phyloP scores from a whole-genome alignment of 2,113 vertebrate genomes.

The Ptilonorhynchus violaceus region DNA sequence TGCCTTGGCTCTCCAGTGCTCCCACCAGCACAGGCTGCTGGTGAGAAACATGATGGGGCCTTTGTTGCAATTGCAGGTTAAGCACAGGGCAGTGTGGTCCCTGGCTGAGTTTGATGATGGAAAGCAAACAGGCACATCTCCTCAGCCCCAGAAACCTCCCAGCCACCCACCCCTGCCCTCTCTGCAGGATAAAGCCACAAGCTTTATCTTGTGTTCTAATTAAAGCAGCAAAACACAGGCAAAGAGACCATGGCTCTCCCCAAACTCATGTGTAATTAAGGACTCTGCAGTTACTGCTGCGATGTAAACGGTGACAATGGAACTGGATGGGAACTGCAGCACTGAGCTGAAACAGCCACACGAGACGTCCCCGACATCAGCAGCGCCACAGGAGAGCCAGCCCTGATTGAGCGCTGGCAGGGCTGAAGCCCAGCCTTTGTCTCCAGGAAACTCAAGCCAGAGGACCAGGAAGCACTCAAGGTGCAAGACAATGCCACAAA shows the following conservation, averaged over 20 bases:
- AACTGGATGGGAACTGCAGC: neutral
- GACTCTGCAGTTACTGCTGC: neutral
- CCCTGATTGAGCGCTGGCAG: fast-evolving
- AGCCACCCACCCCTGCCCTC: neutral
- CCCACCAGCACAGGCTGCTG: neutral
- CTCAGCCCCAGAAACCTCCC: neutral
- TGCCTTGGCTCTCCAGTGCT: neutral
- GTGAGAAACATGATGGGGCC: fast-evolving
- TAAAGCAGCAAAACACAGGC: neutral
- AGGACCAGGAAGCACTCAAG: neutral
- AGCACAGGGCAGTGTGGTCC: neutral
- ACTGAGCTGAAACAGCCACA: neutral
- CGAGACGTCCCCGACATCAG: fast-evolving
- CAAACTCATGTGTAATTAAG: neutral
- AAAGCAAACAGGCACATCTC: neutral
- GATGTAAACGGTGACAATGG: fast-evolving
- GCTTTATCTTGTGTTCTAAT: neutral
- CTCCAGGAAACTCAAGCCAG: neutral
- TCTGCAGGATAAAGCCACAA: neutral
- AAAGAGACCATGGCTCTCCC: neutral
- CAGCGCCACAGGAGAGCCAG: fast-evolving
- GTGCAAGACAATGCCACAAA: neutral
- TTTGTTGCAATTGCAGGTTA: neutral
- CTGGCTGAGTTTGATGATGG: neutral
- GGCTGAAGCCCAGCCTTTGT: neutral